Evolutionary conservation across 2,113 vertebrate genomes (phyloP).

Genomic region (Xenopus laevis): DNA sequence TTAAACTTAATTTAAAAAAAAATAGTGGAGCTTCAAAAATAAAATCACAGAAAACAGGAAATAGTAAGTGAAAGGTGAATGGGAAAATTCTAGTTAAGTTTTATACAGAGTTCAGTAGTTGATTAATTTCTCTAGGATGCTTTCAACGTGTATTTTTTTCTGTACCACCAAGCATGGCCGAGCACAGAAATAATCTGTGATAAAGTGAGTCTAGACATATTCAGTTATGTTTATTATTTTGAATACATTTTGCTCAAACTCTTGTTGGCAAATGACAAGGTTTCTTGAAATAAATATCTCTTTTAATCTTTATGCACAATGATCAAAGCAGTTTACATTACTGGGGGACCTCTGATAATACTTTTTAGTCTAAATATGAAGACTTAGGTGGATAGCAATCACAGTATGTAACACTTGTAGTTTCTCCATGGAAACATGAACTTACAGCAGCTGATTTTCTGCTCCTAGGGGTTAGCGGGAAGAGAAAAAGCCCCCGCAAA

Average conservation of each 20-base stretch:
- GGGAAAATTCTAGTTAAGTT: too few relatives aligned
- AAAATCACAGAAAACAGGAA: too few relatives aligned
- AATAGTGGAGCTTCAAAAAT: too few relatives aligned
- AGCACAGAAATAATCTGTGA: too few relatives aligned
- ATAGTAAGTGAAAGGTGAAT: too few relatives aligned
- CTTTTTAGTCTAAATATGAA: background rate
- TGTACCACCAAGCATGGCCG: too few relatives aligned
- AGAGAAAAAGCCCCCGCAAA: constrained; percentile 8
- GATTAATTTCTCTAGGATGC: too few relatives aligned
- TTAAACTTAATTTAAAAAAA: too few relatives aligned
- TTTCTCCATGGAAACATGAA: constrained; percentile 25
- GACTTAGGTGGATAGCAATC: background rate
- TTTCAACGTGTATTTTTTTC: too few relatives aligned
- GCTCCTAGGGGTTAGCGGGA: constrained; percentile 19
- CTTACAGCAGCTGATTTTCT: constrained; percentile 24
- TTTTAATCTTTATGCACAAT: constrained; percentile 2
- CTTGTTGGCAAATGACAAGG: constrained; percentile 14
- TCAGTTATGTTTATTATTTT: background rate
- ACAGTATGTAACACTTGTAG: background rate
- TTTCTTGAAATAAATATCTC: constrained; percentile 3
- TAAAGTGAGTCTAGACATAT: too few relatives aligned
- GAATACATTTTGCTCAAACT: background rate
- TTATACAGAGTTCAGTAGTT: too few relatives aligned
- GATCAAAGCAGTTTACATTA: constrained; percentile 5
- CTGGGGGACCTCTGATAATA: background rate